A percentile compares a stretch with the other conserved stretches of the same genome.
These are phyloP conservation scores for Patella pellucida DNA, from an alignment of 2,888 invertebrate species.

Conservation along the genomic window DNA sequence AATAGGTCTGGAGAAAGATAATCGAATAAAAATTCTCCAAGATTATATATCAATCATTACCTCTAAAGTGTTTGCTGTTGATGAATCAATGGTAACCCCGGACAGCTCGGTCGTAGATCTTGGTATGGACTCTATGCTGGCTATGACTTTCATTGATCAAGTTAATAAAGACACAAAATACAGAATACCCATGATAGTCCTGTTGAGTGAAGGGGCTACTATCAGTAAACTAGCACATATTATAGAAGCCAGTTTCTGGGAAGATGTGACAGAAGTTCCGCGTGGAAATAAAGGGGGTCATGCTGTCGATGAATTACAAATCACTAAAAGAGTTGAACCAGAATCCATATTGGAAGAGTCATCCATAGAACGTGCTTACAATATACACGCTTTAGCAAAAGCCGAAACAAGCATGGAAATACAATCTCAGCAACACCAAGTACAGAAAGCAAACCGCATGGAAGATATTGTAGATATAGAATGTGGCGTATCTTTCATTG, in stretches of 20 bases:
- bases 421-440: too few relatives aligned
- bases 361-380: too few relatives aligned
- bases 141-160: constrained; percentile 41
- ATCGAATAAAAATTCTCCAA: constrained; percentile 28
- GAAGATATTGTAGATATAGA: too few relatives aligned
- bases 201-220: constrained; percentile 25
- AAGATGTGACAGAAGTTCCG: too few relatives aligned
- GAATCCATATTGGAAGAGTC: too few relatives aligned
- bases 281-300: too few relatives aligned
- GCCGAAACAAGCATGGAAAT: too few relatives aligned
- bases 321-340: too few relatives aligned
- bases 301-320: too few relatives aligned
- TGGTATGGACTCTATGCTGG: constrained; percentile 50
- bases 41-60: constrained; percentile 27
- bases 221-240: constrained; percentile 26
- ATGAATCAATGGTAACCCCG: constrained; percentile 27
- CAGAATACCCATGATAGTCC: constrained; percentile 27
- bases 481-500: too few relatives aligned
- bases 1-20: constrained; percentile 27
- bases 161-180: constrained; percentile 31
- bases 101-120: constrained; percentile 35
- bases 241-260: constrained; percentile 2
- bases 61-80: constrained; percentile 35
- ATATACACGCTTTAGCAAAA: too few relatives aligned
- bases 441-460: too few relatives aligned